Evolutionary conservation across 2,797 vertebrate genomes (phyloP).

Genomic region (Dermochelys coriacea): DNA sequence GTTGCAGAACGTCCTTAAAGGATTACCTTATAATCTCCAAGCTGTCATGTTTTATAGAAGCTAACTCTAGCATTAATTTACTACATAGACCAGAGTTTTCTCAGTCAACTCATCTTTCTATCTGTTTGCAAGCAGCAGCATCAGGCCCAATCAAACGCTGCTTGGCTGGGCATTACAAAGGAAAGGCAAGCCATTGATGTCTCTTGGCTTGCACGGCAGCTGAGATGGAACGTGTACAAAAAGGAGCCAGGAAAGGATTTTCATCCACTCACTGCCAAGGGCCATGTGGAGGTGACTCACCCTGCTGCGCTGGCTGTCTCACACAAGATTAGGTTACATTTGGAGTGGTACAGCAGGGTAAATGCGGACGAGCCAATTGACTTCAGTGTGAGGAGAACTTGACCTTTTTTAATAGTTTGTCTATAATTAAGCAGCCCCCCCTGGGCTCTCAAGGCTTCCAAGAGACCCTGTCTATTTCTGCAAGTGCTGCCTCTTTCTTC

Average conservation of each 20-base stretch:
- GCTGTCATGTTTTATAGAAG: not conserved
- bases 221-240: not conserved
- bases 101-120: rapidly evolving
- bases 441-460: not conserved
- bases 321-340: not conserved
- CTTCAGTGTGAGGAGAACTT: not conserved
- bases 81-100: not conserved
- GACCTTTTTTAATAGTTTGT: not conserved
- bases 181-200: not conserved
- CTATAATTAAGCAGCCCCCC: not conserved
- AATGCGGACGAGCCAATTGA: not conserved
- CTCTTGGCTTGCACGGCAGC: not conserved
- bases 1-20: not conserved
- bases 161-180: not conserved
- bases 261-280: not conserved
- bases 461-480: not conserved
- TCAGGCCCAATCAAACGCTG: not conserved
- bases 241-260: not conserved
- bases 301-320: not conserved
- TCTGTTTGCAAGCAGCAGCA: not conserved
- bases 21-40: not conserved
- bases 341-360: not conserved
- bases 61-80: not conserved
- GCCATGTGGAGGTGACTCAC: not conserved
- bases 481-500: not conserved